Conservation (phyloP, 2,113 vertebrate genomes). For the Indri indri region DNA sequence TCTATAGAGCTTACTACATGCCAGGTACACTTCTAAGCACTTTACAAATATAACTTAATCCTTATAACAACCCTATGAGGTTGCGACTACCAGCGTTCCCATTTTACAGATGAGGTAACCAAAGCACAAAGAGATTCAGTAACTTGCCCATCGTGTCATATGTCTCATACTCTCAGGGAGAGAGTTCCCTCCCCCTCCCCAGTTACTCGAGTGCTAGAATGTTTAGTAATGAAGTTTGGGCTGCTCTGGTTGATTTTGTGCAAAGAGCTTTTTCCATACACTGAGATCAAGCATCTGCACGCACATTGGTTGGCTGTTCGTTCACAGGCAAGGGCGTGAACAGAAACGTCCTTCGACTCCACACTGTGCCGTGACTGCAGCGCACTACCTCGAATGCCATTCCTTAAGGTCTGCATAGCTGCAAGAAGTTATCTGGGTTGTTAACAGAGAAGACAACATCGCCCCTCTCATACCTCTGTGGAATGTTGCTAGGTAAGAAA, state of each 20-base stretch:
- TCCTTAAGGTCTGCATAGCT: not conserved
- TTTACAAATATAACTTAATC: constrained; percentile 10
- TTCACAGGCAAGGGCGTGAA: not conserved
- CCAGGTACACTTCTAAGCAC: not conserved
- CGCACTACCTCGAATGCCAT: not conserved
- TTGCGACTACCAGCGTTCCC: not conserved
- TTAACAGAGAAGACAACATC: constrained; percentile 9
- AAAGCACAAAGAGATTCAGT: not conserved
- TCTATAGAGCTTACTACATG: not conserved
- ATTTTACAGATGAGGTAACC: not conserved
- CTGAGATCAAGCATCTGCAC: not conserved
- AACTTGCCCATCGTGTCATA: not conserved
- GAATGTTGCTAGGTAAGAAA: constrained; percentile 55
- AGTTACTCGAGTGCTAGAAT: not conserved
- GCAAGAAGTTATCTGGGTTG: not conserved
- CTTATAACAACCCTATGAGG: not conserved
- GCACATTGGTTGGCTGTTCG: not conserved
- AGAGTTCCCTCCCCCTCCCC: not conserved
- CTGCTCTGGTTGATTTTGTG: not conserved
- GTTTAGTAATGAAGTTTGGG: not conserved
- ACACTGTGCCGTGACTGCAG: not conserved
- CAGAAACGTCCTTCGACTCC: not conserved
- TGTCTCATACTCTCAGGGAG: too few relatives aligned
- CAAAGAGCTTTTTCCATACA: not conserved
- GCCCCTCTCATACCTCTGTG: not conserved